Evolutionary conservation across 2,797 vertebrate genomes (phyloP).

Genomic region (Rhinogobio ventralis): DNA sequence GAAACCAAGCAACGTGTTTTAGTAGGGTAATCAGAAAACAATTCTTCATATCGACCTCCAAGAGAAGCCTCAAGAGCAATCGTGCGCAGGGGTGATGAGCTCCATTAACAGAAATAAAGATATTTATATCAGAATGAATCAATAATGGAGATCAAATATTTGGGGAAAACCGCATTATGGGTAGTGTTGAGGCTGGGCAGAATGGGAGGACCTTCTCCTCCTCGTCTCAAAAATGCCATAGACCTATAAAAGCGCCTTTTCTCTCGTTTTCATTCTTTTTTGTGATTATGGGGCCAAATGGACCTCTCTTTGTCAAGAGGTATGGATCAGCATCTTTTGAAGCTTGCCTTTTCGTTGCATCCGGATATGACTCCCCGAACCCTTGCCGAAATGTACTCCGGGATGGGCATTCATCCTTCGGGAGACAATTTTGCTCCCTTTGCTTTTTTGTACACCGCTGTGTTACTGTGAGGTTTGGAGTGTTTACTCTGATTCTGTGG

Average conservation of each 20-base stretch:
- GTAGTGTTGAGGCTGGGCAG: slow-evolving; percentile 39
- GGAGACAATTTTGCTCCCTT: slow-evolving; percentile 12
- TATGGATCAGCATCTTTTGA: slow-evolving; percentile 57
- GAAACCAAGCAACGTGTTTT: slow-evolving; percentile 59
- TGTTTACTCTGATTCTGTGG: slow-evolving; percentile 56
- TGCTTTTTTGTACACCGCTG: slow-evolving; percentile 60
- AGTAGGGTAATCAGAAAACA: slow-evolving; percentile 65
- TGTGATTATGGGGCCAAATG: slow-evolving; percentile 73
- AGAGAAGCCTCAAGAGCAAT: slow-evolving; percentile 46
- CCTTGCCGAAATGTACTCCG: slow-evolving; percentile 39
- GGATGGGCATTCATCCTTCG: neutral
- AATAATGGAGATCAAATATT: slow-evolving; percentile 46
- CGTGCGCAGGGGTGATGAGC: neutral
- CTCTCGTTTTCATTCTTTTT: slow-evolving; percentile 69
- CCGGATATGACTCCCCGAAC: slow-evolving; percentile 48
- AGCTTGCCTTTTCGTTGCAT: slow-evolving; percentile 60
- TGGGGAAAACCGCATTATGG: slow-evolving; percentile 43
- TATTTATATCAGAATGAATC: slow-evolving; percentile 22
- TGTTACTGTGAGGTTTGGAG: slow-evolving; percentile 62
- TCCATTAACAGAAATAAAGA: slow-evolving; percentile 21
- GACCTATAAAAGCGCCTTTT: slow-evolving; percentile 75
- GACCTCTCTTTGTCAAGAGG: slow-evolving; percentile 67
- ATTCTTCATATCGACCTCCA: slow-evolving; percentile 66
- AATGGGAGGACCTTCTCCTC: slow-evolving; percentile 53
- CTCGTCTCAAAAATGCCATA: slow-evolving; percentile 70